Percentiles rank a stretch among this genome's conserved stretches.
Conservation (phyloP, 2,113 vertebrate genomes). For the Amazona vittata region DNA sequence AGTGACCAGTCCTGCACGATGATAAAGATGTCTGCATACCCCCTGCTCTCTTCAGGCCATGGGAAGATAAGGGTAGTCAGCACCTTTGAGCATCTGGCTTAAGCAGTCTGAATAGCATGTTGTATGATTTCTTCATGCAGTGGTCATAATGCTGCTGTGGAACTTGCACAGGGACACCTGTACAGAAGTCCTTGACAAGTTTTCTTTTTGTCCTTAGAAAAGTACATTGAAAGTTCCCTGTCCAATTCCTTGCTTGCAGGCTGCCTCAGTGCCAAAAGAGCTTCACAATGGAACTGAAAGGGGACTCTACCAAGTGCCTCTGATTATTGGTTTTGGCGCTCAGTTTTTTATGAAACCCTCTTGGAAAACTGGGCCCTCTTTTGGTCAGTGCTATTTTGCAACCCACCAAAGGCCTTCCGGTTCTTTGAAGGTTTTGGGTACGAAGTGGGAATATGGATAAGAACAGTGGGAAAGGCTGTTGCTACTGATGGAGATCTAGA, state of each 20-base stretch:
- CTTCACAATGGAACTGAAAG: background rate
- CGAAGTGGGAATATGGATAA: background rate
- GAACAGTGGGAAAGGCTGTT: background rate
- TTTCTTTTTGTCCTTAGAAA: background rate
- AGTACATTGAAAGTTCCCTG: background rate
- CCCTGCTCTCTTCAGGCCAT: background rate
- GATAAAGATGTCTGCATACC: background rate
- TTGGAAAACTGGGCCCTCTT: background rate
- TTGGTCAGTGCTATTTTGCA: background rate
- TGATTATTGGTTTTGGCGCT: background rate
- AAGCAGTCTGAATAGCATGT: background rate
- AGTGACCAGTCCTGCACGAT: background rate
- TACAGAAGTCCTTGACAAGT: background rate
- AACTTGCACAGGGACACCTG: background rate
- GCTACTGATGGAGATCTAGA: background rate
- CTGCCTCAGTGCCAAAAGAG: background rate
- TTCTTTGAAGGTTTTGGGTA: background rate
- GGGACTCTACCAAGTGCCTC: background rate
- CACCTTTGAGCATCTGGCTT: background rate
- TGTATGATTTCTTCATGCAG: background rate
- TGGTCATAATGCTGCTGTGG: rapidly evolving
- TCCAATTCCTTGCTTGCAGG: background rate
- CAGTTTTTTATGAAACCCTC: background rate
- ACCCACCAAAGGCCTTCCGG: background rate
- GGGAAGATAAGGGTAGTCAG: background rate